Conservation (phyloP, 2,797 vertebrate genomes). For the Lacerta viridis region DNA sequence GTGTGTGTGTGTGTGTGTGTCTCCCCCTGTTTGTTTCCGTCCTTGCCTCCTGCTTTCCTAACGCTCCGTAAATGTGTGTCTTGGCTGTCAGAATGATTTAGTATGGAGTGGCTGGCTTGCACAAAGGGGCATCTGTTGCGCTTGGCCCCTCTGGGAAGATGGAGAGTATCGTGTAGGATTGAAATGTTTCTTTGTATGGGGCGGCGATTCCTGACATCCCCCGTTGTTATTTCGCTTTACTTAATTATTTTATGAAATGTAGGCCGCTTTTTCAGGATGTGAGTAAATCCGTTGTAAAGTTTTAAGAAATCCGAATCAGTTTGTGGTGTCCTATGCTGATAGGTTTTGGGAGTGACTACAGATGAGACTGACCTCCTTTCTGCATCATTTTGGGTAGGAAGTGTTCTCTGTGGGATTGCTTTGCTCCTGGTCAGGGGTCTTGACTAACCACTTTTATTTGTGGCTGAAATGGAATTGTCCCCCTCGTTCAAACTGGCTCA, state of each 20-base stretch:
- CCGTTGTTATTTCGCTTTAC: background rate
- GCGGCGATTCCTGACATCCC: background rate
- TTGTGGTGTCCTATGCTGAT: background rate
- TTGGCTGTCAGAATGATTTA: slow-evolving; percentile 79
- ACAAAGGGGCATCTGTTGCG: slow-evolving; percentile 78
- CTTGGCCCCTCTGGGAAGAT: slow-evolving; percentile 53
- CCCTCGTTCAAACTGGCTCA: background rate
- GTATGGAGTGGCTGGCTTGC: slow-evolving; percentile 66
- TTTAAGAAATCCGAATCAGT: background rate
- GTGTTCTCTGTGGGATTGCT: no score
- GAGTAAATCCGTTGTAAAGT: no score
- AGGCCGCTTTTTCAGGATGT: no score
- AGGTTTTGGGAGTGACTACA: no score
- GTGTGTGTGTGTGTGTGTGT: slow-evolving; percentile 58
- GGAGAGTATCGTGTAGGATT: slow-evolving; percentile 50
- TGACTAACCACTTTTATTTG: no score
- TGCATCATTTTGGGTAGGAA: background rate
- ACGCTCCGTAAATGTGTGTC: slow-evolving; percentile 69
- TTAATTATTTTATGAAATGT: background rate
- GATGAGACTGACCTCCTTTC: background rate
- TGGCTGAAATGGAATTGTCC: background rate
- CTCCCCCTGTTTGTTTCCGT: slow-evolving; percentile 54
- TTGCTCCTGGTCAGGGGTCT: background rate
- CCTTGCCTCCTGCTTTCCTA: slow-evolving; percentile 64
- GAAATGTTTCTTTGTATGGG: slow-evolving; percentile 48